Evolutionary conservation across 2,797 vertebrate genomes (phyloP), one percentile per base, ranked within the genome.

Genomic region (Sandelia bainsii): DNA sequence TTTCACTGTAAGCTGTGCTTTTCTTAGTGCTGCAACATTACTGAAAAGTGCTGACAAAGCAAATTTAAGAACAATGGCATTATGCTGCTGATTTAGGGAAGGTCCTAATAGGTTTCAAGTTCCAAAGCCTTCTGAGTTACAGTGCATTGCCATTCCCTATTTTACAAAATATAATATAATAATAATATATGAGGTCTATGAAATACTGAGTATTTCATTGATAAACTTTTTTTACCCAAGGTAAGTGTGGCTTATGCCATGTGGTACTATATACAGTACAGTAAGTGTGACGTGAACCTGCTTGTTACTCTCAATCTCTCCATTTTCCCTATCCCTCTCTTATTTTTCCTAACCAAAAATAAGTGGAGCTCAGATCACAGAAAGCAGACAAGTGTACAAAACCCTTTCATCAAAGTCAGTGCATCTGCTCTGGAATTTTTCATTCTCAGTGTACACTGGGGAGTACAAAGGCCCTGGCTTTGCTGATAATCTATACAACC

Each of bases 281-380:
- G 14, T 8, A 34, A 34, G 32, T 39, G n/a, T 53, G 25, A 39
- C 39, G 45, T 37, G 16, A 23, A 61, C 42, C 22, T 62, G 25
- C 57, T 66, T 20, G 42, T 62, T 34, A 48, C 34, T 59, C 39
- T 49, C 40, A 23, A 19, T 51, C 42, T 46, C 25, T 60, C 27
- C 27, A 44, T 72, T 73, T 63, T 67, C 46, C 49, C 10, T 11
- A 50, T 70, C 54, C 61, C 54, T 61, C 77, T 76, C 78, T 68
- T 46, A 75, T 80, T 82, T 62, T 23, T 20, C 8, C 60, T n/a
- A 49, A 61, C 80, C 82, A 87, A 86, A 87, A 86, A 83, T 76
- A 89, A 80, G 68, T 25, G 13, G 29, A 51, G 46, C 45, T 29
- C 61, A 50, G 49, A 78, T 13, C 2, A 5, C 51, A 72, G 27